These are phyloP conservation scores for Pipistrellus pipistrellus DNA, from an alignment of 2,797 vertebrate species.

Conservation along the genomic window DNA sequence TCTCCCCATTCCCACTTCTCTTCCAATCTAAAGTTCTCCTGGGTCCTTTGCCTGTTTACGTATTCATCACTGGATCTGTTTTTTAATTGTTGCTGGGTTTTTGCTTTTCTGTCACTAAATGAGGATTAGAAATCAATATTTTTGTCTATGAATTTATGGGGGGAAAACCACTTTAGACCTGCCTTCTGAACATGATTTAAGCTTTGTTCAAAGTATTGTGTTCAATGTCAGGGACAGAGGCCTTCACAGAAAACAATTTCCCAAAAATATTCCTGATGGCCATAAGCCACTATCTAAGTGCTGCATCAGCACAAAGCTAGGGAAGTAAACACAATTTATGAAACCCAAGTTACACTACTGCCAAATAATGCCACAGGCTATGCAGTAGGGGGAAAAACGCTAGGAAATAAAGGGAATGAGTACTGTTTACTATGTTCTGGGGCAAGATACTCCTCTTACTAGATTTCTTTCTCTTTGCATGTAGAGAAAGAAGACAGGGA, in stretches of 20 bases:
- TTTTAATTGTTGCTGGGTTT: neutral
- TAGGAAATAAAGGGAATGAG: neutral
- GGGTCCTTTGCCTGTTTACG: neutral
- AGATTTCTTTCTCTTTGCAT: neutral
- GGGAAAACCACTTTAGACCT: neutral
- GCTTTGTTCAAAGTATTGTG: neutral
- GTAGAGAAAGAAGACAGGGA: neutral
- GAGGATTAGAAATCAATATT: neutral
- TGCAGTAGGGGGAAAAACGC: neutral
- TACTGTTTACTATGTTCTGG: neutral
- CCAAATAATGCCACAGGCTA: neutral
- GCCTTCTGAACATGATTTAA: slow-evolving; percentile 21
- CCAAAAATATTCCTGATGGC: neutral
- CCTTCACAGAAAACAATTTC: slow-evolving; percentile 13
- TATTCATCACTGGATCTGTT: neutral
- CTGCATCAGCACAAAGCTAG: neutral
- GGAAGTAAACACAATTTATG: neutral
- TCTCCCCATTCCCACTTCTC: neutral
- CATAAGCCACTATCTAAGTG: neutral
- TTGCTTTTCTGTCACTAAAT: neutral
- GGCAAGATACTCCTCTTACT: neutral
- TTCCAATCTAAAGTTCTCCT: neutral
- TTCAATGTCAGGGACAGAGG: neutral
- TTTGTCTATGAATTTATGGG: neutral
- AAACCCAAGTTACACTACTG: neutral